Evolutionary conservation across 1,140 invertebrate species (phyloP).

Genomic region (Drosophila rufa): DNA sequence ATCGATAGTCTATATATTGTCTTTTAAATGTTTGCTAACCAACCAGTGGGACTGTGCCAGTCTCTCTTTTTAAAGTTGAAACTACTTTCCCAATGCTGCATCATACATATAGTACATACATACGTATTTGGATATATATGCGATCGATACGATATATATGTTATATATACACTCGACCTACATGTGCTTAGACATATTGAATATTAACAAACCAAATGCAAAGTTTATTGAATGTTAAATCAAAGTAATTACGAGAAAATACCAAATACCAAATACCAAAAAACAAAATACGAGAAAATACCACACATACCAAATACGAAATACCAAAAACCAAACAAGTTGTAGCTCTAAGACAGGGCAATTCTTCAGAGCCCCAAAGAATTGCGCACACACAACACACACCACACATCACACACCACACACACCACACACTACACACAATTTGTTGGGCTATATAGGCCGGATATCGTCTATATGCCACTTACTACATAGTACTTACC

Average conservation of each 20-base stretch:
- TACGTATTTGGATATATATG: constrained; percentile 36
- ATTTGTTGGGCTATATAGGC: background rate
- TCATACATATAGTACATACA: constrained; percentile 20
- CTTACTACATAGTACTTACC: background rate
- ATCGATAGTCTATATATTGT: constrained; percentile 24
- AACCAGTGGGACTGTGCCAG: constrained; percentile 7
- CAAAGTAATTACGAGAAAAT: constrained; percentile 15
- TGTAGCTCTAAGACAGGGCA: constrained; percentile 30
- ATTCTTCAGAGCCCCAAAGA: constrained; percentile 48
- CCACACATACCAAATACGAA: background rate
- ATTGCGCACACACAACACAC: constrained; percentile 14
- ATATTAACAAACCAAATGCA: constrained; percentile 38
- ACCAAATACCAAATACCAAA: background rate
- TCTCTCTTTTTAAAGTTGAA: constrained; percentile 27
- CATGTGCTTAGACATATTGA: constrained; percentile 55
- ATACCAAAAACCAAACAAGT: constrained; percentile 9
- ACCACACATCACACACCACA: constrained; percentile 6
- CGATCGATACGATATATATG: constrained; percentile 20
- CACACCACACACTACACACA: background rate
- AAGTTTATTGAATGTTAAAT: constrained; percentile 54
- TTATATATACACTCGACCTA: constrained; percentile 31
- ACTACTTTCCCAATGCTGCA: constrained; percentile 22
- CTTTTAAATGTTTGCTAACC: constrained; percentile 47
- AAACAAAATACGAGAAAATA: constrained; percentile 4
- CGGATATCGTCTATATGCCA: constrained; percentile 1